Evolutionary conservation across 2,797 vertebrate genomes (phyloP).

Genomic region (Lepilemur ruficaudatus): DNA sequence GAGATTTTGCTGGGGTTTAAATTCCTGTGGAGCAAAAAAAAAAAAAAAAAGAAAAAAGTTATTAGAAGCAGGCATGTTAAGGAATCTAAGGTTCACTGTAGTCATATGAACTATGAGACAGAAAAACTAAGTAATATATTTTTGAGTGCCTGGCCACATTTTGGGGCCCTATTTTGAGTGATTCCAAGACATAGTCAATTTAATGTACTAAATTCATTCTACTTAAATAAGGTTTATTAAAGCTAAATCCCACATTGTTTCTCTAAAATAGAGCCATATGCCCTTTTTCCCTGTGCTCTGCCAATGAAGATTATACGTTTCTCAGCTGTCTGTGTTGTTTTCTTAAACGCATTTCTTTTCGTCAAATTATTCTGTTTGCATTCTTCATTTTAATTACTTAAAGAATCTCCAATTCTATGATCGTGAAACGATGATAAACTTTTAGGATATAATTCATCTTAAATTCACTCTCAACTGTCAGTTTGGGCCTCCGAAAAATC

Average conservation of each 20-base stretch:
- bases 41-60: conserved; percentile 76
- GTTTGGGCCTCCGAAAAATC: conserved; percentile 48
- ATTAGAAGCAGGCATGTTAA: conserved; percentile 77
- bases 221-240: conserved; percentile 71
- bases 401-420: conserved; percentile 65
- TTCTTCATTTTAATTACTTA: conserved; percentile 56
- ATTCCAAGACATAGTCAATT: conserved; percentile 62
- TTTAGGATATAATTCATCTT: conserved; percentile 71
- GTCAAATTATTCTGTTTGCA: conserved; percentile 63
- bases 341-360: conserved; percentile 52
- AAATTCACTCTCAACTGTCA: conserved; percentile 71
- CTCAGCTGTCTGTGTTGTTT: conserved; percentile 58
- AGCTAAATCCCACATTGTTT: conserved; percentile 54
- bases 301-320: conserved; percentile 54
- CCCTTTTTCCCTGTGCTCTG: conserved; percentile 37
- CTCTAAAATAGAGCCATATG: conserved; percentile 64
- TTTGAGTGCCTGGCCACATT: conserved; percentile 62
- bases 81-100: conserved; percentile 80
- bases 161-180: conserved; percentile 21
- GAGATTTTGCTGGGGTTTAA: conserved; percentile 52
- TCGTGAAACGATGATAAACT: conserved; percentile 55
- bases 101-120: conserved; percentile 76
- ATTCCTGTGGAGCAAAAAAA: conserved; percentile 75
- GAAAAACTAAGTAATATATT: conserved; percentile 77
- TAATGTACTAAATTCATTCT: conserved; percentile 63